A percentile compares a stretch with the other conserved stretches of the same genome.
These are phyloP conservation scores for Carposina sasakii DNA, from an alignment of 1,140 invertebrate genomes.

Conservation along the genomic window DNA sequence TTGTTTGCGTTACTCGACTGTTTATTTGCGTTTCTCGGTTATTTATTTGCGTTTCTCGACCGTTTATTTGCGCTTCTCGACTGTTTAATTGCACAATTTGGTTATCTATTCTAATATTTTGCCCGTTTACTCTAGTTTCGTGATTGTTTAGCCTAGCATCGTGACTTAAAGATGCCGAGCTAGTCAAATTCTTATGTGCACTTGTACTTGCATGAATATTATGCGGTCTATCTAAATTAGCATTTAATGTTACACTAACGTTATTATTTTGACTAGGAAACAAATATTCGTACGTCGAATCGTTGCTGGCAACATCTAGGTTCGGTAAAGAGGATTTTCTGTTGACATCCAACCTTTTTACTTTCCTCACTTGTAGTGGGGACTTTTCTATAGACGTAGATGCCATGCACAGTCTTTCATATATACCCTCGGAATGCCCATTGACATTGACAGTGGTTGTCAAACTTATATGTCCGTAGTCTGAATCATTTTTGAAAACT, in stretches of 20 bases:
- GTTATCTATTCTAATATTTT: not conserved
- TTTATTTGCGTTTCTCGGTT: not conserved
- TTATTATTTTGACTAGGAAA: constrained; percentile 39
- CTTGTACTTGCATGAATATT: not conserved
- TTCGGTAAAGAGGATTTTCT: constrained; percentile 58
- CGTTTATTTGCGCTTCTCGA: not conserved
- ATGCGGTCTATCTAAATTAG: not conserved
- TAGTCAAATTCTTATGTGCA: too few species aligned
- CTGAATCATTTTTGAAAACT: constrained; percentile 36
- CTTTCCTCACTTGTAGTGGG: constrained; percentile 28
- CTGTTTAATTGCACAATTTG: not conserved
- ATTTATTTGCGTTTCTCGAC: not conserved
- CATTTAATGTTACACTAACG: constrained; percentile 10
- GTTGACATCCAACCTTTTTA: constrained; percentile 39
- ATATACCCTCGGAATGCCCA: constrained; percentile 30
- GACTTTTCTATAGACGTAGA: constrained; percentile 45
- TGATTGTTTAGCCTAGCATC: not conserved
- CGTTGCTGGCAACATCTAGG: constrained; percentile 31
- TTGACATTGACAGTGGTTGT: constrained; percentile 51
- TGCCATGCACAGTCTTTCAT: constrained; percentile 54
- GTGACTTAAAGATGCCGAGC: not conserved
- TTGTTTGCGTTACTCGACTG: not conserved
- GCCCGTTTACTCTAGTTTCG: not conserved
- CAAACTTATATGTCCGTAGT: constrained; percentile 57
- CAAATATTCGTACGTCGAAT: constrained; percentile 51